A percentile compares a stretch with the other conserved stretches of the same genome.
phyloP scores from a whole-genome alignment of 1,140 invertebrate species.

The Orussus abietinus region DNA sequence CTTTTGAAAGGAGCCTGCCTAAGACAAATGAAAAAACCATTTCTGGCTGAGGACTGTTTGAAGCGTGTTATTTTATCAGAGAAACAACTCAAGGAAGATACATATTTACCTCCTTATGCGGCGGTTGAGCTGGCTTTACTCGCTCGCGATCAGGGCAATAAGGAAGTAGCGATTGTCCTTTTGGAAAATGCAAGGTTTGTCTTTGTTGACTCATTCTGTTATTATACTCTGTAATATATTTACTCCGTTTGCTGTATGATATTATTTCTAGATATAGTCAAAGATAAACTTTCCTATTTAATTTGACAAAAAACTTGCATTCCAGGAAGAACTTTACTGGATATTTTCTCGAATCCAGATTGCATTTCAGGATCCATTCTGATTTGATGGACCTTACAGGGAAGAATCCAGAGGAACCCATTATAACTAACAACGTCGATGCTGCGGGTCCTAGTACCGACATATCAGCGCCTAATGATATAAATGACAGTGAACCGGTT shows the following conservation, averaged over 20 bases:
- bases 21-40: conserved; percentile 65
- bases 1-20: conserved; percentile 82
- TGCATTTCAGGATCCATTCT: conserved; percentile 90
- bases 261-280: not conserved
- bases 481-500: too few species aligned
- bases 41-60: conserved; percentile 76
- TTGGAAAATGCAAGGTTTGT: conserved; percentile 80
- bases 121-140: conserved; percentile 82
- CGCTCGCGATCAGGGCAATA: conserved; percentile 64
- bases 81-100: conserved; percentile 77
- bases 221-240: conserved; percentile 1
- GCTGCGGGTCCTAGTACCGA: conserved; percentile 13
- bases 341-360: conserved; percentile 83
- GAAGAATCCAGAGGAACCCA: conserved; percentile 30
- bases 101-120: conserved; percentile 82
- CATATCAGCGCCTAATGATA: conserved; percentile 2
- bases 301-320: conserved; percentile 40
- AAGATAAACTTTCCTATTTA: conserved; percentile 9
- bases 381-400: conserved; percentile 60
- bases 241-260: not conserved
- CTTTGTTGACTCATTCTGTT: conserved; percentile 2
- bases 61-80: conserved; percentile 66
- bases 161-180: conserved; percentile 64
- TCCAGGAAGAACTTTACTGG: conserved; percentile 83
- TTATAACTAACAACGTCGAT: conserved; percentile 18